Evolutionary conservation across 1,140 invertebrate genomes (phyloP), one percentile per base, ranked within the genome.

Genomic region (Pteromalus puparum): DNA sequence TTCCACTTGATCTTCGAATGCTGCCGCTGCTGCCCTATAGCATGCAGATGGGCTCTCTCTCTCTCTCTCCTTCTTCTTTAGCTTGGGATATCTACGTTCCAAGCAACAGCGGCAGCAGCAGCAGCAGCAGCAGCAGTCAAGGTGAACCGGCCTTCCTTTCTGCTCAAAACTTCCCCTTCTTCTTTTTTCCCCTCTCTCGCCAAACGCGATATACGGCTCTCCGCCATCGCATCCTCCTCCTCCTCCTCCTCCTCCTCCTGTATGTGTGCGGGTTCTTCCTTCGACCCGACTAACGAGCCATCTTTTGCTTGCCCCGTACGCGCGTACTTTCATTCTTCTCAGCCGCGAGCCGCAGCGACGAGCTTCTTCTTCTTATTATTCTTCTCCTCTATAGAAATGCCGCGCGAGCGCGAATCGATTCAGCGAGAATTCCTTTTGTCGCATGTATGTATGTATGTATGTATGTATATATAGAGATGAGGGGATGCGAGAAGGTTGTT

Each of bases 131-230:
- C 84, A 79, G 89, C 90, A 90, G 89, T 92, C 92, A 93, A 92
- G 92, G 92, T 92, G 89, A 92, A 93, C 92, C 90, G 85, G 91
- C 89, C 89, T 89, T 83, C 82, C 68, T 79, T 89, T 88, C 86
- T 89, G 87, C 72, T 82, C 81, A 75, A 82, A 82, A 21, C 70
- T 82, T 75, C 75, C 75, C 61, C 38, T 34, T 53, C 48, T 34
- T 28, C 53, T 74, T 74, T 87, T 89, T 86, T 83, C 83, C 88
- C 88, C 82, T 80, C 85, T 85, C 53, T 85, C 53, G n/a, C 68
- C 21, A 7, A 21, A 42, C 38, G 53, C 53, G 53, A 61, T 61
- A 61, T 61, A 83, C 86, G 81, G 21, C 75, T 82, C 73, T 84
- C 84, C 81, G 81, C 85, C 86, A 78, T 68, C 68, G 83, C 65